Conservation (phyloP, 2,113 vertebrate species). For the Procapra przewalskii region DNA sequence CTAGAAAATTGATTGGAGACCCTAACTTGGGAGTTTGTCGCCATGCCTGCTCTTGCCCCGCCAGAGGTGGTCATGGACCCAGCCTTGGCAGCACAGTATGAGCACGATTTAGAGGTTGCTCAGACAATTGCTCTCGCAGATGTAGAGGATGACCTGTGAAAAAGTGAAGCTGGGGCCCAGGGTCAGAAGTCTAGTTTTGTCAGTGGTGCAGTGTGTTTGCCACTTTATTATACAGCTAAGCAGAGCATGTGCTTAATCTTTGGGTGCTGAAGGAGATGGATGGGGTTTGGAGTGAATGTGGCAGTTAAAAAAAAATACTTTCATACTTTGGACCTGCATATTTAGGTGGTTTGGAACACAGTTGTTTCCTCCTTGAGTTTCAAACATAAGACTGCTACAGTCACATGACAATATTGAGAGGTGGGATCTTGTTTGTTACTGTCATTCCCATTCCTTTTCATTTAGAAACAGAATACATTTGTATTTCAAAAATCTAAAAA, state of each 20-base stretch:
- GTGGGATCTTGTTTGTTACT: not conserved
- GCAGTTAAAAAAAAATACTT: not conserved
- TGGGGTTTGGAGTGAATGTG: not conserved
- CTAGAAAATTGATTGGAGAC: not conserved
- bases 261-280: not conserved
- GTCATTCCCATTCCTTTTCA: not conserved
- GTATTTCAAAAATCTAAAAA: not conserved
- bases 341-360: not conserved
- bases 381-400: not conserved
- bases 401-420: not conserved
- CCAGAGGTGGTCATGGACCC: not conserved
- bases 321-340: not conserved
- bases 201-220: not conserved
- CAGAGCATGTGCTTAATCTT: not conserved
- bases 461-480: not conserved
- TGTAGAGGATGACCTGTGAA: not conserved
- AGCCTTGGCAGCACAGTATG: not conserved
- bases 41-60: not conserved
- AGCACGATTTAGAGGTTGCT: not conserved
- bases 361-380: not conserved
- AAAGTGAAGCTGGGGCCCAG: not conserved
- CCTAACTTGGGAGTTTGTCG: not conserved
- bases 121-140: not conserved
- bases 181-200: not conserved
- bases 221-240: not conserved